Base-by-base conservation (phyloP, 2,113 vertebrate genomes). In the Hippopotamus amphibius region DNA sequence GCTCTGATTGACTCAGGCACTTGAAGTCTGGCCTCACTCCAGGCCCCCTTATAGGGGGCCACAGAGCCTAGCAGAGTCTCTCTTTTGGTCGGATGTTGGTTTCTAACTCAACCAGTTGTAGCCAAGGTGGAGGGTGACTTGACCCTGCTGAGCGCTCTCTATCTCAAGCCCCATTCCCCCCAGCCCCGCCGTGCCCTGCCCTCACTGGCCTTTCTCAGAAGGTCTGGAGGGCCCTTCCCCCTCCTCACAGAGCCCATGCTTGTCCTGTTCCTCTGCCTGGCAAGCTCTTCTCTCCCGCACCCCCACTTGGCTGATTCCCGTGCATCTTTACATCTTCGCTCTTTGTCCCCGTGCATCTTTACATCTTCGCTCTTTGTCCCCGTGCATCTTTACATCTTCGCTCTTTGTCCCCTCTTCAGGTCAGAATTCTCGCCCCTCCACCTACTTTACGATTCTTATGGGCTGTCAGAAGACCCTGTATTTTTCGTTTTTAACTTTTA, bases 151-250 rank as follows among this genome's bases (percentile, higher is more conserved):
- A 2, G 66, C 3, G 16, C 22, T 77, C 30, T 37, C 26, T 46
- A 43, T 85, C 12, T 86, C 26, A 91, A 94, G 43, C 41, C 30
- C 46, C 17, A 5, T 1, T 81, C 24, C n/a, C 71, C 1, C 15
- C 10, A 11, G 1, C 11, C 13, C 7, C 4, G 17, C 5, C 0
- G 1, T n/a, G 5, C 63, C 88, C 7, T 17, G 22, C 30, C 76
- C 43, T 74, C 6, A 11, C 4, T 48, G 86, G 19, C 24, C 61
- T 93, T 46, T 87, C n/a, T 30, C 0, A 5, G 43, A 53, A 41
- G 21, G 43, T 63, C 71, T 21, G 10, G 10, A 66, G 41, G 53
- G n/a, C 46, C 16, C 1, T 46, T 92, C 94, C 19, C 6, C 24
- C 48, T 83, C 74, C n/a, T 48, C 55, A 15, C n/a, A 9, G 48